Evolutionary conservation across 1,140 invertebrate genomes (phyloP), one percentile per base, ranked within the genome.

Genomic region (Ectropis grisescens): DNA sequence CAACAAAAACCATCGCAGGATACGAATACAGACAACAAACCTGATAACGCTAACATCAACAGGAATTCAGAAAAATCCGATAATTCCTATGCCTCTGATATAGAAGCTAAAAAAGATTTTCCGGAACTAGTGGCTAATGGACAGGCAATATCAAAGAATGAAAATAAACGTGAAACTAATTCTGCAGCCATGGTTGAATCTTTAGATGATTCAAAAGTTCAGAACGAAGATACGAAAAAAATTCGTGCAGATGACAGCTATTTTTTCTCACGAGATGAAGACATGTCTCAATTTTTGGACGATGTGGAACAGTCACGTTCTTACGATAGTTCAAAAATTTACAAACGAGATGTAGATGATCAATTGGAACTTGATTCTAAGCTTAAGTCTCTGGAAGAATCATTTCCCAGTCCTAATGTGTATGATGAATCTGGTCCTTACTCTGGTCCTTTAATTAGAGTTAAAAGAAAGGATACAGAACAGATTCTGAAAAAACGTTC

Each of bases 361-460:
- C 23, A 43, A 22, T 28, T 31, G 8, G 16, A 19, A 4, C 3
- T 40, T 10, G 52, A 66, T 33, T 53, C 66, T 11, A 37, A 19
- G 8, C 2, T 75, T 5, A 64, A 64, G 37, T 66, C 60, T 16
- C 41, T 81, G 37, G 58, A 75, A 41, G 71, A 81, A 6, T 81
- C 76, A 5, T 81, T 81, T 46, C 60, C 71, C 3, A 58, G 58
- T 35, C 36, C 37, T 10, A 53, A 57, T 13, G 35, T 54, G 10
- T 40, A 46, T 40, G 54, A 53, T 10, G 50, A 69, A 31, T 37
- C 41, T 5, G 57, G 42, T 35, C 37, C 49, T 13, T 51, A 56
- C 32, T 40, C 45, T 11, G 58, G 59, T 12, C 72, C 70, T 37
- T 46, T 76, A 26, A 47, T 76, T 2, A 61, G 76, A 44, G 74